A percentile compares a stretch with the other conserved stretches of the same genome.
Conservation (phyloP, 2,113 vertebrate species). For the Bettongia penicillata region DNA sequence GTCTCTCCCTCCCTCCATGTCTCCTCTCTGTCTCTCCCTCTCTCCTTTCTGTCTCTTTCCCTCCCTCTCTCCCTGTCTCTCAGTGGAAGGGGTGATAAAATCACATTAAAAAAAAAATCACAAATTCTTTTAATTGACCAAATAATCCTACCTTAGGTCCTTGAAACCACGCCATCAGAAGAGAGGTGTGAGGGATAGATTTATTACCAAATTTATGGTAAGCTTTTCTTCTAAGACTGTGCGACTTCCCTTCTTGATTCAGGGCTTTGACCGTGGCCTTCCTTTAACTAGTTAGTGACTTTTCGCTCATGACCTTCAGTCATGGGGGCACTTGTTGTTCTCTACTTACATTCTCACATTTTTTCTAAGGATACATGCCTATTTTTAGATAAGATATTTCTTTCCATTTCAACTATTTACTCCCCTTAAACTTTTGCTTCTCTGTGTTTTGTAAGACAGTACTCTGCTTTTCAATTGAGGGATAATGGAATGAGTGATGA, state of each 20-base stretch:
- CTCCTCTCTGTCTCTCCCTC: too few relatives aligned
- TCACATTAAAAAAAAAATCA: not conserved
- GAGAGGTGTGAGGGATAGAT: not conserved
- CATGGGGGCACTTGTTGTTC: not conserved
- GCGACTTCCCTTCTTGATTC: not conserved
- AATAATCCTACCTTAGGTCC: not conserved
- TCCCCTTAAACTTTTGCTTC: slow-evolving; percentile 65
- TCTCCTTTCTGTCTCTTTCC: too few relatives aligned
- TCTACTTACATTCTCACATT: slow-evolving; percentile 4
- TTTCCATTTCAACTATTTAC: slow-evolving; percentile 80
- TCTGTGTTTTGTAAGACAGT: slow-evolving; percentile 49
- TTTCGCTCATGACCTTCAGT: not conserved
- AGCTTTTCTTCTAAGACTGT: not conserved
- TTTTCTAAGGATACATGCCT: slow-evolving; percentile 78
- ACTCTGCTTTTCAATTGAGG: not conserved
- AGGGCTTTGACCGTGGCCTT: not conserved
- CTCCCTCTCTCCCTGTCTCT: not conserved
- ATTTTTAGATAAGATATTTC: slow-evolving; percentile 81
- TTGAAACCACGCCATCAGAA: not conserved
- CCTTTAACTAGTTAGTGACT: not conserved
- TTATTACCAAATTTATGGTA: not conserved
- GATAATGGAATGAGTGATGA: not conserved
- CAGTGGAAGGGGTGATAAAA: not conserved
- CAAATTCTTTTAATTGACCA: not conserved
- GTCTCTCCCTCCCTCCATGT: too few relatives aligned